Evolutionary conservation across 2,113 vertebrate species (phyloP), one percentile per base, ranked within the genome.

Genomic region (Synchiropus splendidus): DNA sequence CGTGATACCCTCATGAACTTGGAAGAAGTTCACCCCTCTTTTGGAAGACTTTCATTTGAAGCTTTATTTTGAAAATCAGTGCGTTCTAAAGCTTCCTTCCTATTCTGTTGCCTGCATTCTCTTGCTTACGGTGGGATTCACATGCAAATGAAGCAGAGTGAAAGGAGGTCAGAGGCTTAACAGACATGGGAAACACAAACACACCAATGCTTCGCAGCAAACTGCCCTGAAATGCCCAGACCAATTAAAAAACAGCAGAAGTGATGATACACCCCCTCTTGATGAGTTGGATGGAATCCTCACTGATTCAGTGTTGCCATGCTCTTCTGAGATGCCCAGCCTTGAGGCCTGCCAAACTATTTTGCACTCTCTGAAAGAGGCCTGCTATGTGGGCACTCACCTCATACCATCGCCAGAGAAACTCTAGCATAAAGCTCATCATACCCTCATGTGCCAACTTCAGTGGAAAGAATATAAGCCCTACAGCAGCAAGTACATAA

Each of bases 371-470:
- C 85, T 64, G 84, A 89, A 81, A 83, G 68, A 62, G 5, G 55
- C 60, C 64, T 80, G 84, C 87, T 80, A 90, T 92, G 88, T 81
- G 67, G 70, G 78, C 74, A 83, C 81, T 68, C 70, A 67, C 64
- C 65, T 67, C 67, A 73, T 58, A 50, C 64, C 65, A 48, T 37
- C 43, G n/a, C n/a, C n/a, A n/a, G n/a, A n/a, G n/a, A n/a, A n/a
- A n/a, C n/a, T n/a, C n/a, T n/a, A 12, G 34, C 21, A 27, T 27
- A 8, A 27, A 27, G 21, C 21, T 27, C 21, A 27, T 27, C 4
- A 8, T 8, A 5, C 21, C 21, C 8, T 8, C 8, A 27, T 27
- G 4, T 27, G 21, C n/a, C n/a, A n/a, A n/a, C n/a, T n/a, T n/a
- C n/a, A n/a, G n/a, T n/a, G n/a, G n/a, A n/a, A n/a, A n/a, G n/a